A percentile compares a stretch with the other conserved stretches of the same genome.
These are phyloP conservation scores for Triplophysa dalaica DNA, from an alignment of 2,113 vertebrate species.

Conservation along the genomic window DNA sequence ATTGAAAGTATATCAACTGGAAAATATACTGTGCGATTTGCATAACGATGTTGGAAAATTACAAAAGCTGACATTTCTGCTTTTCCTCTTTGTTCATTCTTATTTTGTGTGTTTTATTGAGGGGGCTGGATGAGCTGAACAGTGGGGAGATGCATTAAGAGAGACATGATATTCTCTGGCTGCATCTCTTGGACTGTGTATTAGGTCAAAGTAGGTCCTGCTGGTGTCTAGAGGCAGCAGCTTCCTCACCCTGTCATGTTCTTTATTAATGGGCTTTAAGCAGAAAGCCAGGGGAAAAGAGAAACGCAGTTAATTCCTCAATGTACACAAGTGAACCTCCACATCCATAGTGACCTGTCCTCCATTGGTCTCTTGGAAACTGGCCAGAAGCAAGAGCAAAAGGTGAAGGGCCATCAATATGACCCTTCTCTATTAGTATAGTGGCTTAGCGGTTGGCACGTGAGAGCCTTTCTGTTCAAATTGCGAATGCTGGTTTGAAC, in stretches of 20 bases:
- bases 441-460: neutral
- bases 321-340: constrained; percentile 25
- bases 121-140: constrained; percentile 53
- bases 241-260: constrained; percentile 31
- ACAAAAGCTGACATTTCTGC: constrained; percentile 54
- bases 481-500: no score
- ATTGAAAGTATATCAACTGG: constrained; percentile 75
- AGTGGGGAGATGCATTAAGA: neutral
- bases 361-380: constrained; percentile 20
- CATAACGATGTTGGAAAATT: constrained; percentile 67
- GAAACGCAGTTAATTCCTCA: constrained; percentile 40
- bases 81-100: constrained; percentile 61
- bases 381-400: neutral
- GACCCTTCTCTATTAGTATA: neutral
- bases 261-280: constrained; percentile 41
- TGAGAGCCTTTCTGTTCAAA: neutral
- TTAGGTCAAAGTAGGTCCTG: constrained; percentile 32
- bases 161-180: neutral
- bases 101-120: constrained; percentile 63
- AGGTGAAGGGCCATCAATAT: neutral
- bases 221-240: constrained; percentile 20
- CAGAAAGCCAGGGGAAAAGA: constrained; percentile 37
- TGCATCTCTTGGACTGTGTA: constrained; percentile 36
- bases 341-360: constrained; percentile 32
- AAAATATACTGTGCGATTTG: constrained; percentile 73